Base-by-base conservation (phyloP, 2,797 vertebrate genomes). In the Phrynocephalus vlangalii region DNA sequence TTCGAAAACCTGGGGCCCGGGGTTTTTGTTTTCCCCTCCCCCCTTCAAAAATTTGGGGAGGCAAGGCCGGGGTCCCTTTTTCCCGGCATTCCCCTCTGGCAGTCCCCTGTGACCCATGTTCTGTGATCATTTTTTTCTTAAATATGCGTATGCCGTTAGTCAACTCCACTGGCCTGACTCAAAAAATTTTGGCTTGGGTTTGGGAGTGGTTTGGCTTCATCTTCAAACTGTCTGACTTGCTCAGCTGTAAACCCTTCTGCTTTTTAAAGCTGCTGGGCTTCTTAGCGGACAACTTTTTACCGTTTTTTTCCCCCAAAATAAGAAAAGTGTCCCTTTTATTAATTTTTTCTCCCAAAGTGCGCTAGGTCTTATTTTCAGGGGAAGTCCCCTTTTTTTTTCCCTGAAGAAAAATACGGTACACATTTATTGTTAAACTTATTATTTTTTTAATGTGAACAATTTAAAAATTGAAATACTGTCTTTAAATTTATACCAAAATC, bases 41-140 rank as follows among this genome's bases (percentile, higher is more conserved):
- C 1, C 0, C 70, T 16, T 33, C 11, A 52, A 85, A 1, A 10
- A n/a, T n/a, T 70, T 70, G 71, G 76, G 85, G 82, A 88, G 52
- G 71, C 77, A 90, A 89, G 85, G 86, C 88, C n/a, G 94, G 75
- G 8, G 79, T 48, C 67, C 52, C 88, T 82, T 90, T 89, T 94
- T n/a, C n/a, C 89, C 94, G 89, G 93, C 92, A 73, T 67, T 1
- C 16, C 79, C 88, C 91, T 72, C 89, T 93, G 89, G 91, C 0
- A 0, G 78, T 86, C n/a, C 85, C 71, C 79, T 80, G 56, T 88
- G 89, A 91, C 86, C 87, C 20, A 0, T 82, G 0, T 86, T 89
- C 87, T 94, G 80, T 90, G 91, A 91, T 68, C 78, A 91, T 93
- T 94, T 95, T 93, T 67, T 82, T 93, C 91, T 92, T 88, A n/a